Evolutionary conservation across 2,888 invertebrate genomes (phyloP).

Genomic region (Saturnia pavonia): DNA sequence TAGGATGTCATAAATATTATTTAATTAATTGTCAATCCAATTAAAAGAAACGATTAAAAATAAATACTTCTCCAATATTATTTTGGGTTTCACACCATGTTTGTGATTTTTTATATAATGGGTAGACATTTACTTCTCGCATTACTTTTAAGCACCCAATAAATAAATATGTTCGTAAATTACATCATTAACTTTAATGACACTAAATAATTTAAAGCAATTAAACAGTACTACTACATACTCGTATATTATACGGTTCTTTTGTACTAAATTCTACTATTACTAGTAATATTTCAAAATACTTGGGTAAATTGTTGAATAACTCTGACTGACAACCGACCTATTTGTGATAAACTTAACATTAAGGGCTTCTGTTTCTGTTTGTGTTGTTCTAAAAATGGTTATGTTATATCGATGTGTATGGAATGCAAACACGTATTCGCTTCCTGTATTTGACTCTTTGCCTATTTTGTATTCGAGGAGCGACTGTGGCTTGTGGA

Average conservation of each 20-base stretch:
- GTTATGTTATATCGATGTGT: slow-evolving; percentile 35
- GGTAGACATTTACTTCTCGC: background rate
- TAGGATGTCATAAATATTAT: too few relatives aligned
- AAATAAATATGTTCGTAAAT: background rate
- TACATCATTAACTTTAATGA: background rate
- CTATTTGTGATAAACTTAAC: slow-evolving; percentile 35
- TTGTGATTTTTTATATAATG: background rate
- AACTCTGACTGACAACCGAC: slow-evolving; percentile 26
- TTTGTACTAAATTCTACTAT: background rate
- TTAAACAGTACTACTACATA: background rate
- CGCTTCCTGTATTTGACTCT: slow-evolving; percentile 54
- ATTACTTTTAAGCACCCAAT: background rate
- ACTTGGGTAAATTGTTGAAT: background rate
- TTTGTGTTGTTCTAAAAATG: slow-evolving; percentile 57
- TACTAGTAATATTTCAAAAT: background rate
- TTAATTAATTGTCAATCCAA: too few relatives aligned
- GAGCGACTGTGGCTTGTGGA: slow-evolving; percentile 39
- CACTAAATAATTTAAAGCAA: background rate
- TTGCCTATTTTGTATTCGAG: slow-evolving; percentile 54
- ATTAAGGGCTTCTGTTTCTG: slow-evolving; percentile 30
- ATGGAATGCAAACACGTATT: slow-evolving; percentile 55
- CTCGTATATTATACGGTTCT: background rate
- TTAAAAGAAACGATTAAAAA: too few relatives aligned
- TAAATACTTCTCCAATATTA: too few relatives aligned
- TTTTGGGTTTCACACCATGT: too few relatives aligned